phyloP scores from a whole-genome alignment of 2,797 vertebrate species.

The Phrynocephalus vlangalii region DNA sequence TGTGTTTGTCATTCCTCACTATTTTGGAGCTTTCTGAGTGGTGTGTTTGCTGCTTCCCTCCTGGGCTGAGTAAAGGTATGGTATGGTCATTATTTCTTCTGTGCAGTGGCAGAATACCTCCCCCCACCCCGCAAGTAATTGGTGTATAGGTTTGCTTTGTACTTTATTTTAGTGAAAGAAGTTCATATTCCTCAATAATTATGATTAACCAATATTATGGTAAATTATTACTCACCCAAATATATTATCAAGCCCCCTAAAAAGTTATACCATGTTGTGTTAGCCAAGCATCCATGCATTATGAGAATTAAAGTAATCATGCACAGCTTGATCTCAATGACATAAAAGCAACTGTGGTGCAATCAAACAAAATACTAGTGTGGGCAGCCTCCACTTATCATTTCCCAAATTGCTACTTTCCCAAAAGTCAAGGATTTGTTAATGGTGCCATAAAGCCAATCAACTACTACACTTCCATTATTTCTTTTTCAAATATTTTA shows the following conservation, averaged over 20 bases:
- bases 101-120: no score
- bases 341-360: slow-evolving; percentile 73
- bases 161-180: slow-evolving; percentile 1
- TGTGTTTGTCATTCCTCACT: background rate
- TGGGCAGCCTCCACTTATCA: slow-evolving; percentile 70
- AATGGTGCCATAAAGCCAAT: slow-evolving; percentile 58
- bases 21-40: background rate
- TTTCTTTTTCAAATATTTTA: slow-evolving; percentile 47
- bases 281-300: slow-evolving; percentile 57
- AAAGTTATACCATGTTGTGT: slow-evolving; percentile 50
- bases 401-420: slow-evolving; percentile 67
- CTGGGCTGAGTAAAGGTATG: background rate
- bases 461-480: slow-evolving; percentile 22
- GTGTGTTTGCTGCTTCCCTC: background rate
- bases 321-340: slow-evolving; percentile 73
- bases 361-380: slow-evolving; percentile 73
- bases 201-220: slow-evolving; percentile 38
- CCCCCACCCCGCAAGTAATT: background rate
- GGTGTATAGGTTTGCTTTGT: background rate
- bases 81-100: background rate
- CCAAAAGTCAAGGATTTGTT: slow-evolving; percentile 73
- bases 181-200: slow-evolving; percentile 6
- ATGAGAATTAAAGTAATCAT: slow-evolving; percentile 73
- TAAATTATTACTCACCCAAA: slow-evolving; percentile 48
- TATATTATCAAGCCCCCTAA: slow-evolving; percentile 26